Conservation (phyloP, 2,888 invertebrate species). For the Pandemis heparana region DNA sequence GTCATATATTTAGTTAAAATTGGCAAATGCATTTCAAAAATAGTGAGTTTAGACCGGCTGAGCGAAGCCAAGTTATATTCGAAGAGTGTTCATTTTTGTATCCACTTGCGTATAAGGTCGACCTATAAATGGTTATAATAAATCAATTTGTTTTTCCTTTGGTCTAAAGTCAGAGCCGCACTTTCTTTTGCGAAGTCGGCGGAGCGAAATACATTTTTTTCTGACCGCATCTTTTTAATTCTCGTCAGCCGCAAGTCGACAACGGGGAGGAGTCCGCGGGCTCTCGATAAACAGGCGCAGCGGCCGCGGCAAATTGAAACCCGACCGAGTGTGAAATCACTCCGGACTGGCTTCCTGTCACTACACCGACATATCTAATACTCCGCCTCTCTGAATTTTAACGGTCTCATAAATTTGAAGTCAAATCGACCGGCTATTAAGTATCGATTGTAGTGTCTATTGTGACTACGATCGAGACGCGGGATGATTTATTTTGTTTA, state of each 20-base stretch:
- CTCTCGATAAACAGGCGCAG: conserved; percentile 71
- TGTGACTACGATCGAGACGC: conserved; percentile 33
- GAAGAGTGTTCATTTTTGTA: neutral
- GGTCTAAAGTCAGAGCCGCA: neutral
- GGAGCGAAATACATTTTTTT: conserved; percentile 19
- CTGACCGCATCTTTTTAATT: conserved; percentile 37
- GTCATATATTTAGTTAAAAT: too few species aligned
- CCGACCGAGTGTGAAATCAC: conserved; percentile 82
- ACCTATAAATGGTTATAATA: neutral
- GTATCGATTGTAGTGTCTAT: conserved; percentile 37
- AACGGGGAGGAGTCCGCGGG: conserved; percentile 50
- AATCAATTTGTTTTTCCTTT: neutral
- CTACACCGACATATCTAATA: conserved; percentile 61
- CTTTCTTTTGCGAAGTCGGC: neutral
- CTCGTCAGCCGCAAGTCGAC: conserved; percentile 33
- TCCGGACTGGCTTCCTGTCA: conserved; percentile 75
- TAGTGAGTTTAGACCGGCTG: too few species aligned
- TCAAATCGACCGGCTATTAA: conserved; percentile 44
- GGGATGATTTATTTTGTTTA: conserved; percentile 34
- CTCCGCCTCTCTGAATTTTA: conserved; percentile 61
- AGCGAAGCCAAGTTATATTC: neutral
- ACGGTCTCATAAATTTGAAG: conserved; percentile 54
- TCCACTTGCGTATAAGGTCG: neutral
- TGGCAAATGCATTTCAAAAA: too few species aligned
- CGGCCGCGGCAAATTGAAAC: conserved; percentile 80